A percentile compares a stretch with the other conserved stretches of the same genome.
These are phyloP conservation scores for Hippocampus kuda DNA, from an alignment of 2,797 vertebrate species.

Conservation along the genomic window DNA sequence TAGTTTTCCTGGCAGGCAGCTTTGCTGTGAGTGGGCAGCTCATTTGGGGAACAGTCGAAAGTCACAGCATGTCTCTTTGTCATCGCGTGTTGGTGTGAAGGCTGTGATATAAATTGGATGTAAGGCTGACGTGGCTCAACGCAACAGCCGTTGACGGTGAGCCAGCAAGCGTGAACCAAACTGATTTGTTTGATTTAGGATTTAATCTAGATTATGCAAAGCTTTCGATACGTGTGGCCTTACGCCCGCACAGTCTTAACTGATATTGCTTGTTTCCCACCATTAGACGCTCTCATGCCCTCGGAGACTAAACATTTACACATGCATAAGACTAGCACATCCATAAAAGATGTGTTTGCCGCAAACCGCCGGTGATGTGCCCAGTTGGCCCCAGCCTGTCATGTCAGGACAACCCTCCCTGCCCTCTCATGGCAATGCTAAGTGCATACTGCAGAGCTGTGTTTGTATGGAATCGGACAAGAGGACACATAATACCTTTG, in stretches of 20 bases:
- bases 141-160: not conserved
- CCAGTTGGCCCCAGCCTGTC: constrained; percentile 28
- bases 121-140: constrained; percentile 14
- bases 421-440: constrained; percentile 44
- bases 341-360: constrained; percentile 48
- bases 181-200: not conserved
- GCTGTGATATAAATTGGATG: constrained; percentile 24
- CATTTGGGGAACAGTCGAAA: constrained; percentile 46
- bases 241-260: constrained; percentile 17
- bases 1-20: constrained; percentile 44
- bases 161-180: not conserved
- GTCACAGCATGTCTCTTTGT: constrained; percentile 43
- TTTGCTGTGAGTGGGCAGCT: constrained; percentile 51
- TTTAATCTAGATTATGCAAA: not conserved
- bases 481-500: constrained; percentile 45
- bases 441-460: constrained; percentile 28
- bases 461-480: constrained; percentile 47
- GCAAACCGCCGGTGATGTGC: constrained; percentile 38
- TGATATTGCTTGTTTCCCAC: constrained; percentile 26
- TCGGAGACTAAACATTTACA: constrained; percentile 42
- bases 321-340: constrained; percentile 33
- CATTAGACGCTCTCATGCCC: not conserved
- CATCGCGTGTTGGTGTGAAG: constrained; percentile 27
- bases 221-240: not conserved
- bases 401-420: constrained; percentile 35